Percentiles rank a stretch among this genome's conserved stretches.
Conservation (phyloP, 2,113 vertebrate species). For the Tachycineta bicolor region DNA sequence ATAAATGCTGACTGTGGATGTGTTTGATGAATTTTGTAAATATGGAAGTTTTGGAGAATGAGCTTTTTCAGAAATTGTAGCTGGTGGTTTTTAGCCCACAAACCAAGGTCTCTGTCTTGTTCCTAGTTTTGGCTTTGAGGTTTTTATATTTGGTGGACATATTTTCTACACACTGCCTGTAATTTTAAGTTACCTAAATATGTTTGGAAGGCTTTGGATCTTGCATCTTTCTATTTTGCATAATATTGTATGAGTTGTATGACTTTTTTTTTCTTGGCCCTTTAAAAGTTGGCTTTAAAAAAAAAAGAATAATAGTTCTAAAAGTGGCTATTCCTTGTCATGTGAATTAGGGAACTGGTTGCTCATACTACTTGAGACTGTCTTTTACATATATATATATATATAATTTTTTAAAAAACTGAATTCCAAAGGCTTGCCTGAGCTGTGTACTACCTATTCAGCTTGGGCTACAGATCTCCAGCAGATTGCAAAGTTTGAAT, state of each 20-base stretch:
- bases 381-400: background rate
- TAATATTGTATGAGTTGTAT: background rate
- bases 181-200: background rate
- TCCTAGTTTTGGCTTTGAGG: background rate
- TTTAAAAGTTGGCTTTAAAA: background rate
- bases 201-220: background rate
- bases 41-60: background rate
- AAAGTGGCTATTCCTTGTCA: background rate
- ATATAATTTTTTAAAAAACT: background rate
- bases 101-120: background rate
- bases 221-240: background rate
- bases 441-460: background rate
- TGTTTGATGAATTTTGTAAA: background rate
- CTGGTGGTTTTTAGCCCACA: background rate
- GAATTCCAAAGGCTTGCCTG: background rate
- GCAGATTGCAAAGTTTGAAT: background rate
- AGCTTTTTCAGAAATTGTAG: background rate
- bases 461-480: background rate
- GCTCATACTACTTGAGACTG: background rate
- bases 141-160: background rate
- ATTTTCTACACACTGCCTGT: background rate
- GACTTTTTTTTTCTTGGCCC: background rate
- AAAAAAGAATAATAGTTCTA: background rate
- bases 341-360: background rate
- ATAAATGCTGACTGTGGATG: rapidly evolving